Percentiles rank a stretch among this genome's conserved stretches.
Evolutionary conservation across 2,888 invertebrate genomes (phyloP).

Genomic region (Acanthosepion pharaonis): DNA sequence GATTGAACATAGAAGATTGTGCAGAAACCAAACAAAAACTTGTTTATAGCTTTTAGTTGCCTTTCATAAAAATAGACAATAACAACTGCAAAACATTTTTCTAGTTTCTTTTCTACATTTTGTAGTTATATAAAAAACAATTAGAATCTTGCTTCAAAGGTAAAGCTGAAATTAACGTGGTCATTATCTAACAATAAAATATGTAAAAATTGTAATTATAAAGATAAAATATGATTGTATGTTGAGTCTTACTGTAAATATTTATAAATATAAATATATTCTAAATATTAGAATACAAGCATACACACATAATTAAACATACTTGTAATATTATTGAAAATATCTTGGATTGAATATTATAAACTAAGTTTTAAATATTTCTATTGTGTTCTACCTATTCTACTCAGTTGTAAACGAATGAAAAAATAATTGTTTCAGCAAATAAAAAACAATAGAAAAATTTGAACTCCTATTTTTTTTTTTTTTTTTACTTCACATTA

Average conservation of each 20-base stretch:
- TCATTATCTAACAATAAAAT: background rate
- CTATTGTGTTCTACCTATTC: background rate
- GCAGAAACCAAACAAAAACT: conserved; percentile 38
- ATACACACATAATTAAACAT: background rate
- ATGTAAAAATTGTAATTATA: background rate
- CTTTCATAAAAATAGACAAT: conserved; percentile 11
- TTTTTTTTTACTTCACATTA: background rate
- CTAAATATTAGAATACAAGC: background rate
- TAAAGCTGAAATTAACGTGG: background rate
- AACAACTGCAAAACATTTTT: background rate
- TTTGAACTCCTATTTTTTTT: background rate
- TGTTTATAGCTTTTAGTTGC: conserved; percentile 1
- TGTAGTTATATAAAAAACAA: background rate
- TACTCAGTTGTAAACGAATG: background rate
- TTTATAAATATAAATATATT: conserved; percentile 13
- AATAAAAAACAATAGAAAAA: background rate
- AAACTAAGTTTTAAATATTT: background rate
- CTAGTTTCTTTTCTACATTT: background rate
- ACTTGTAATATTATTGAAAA: background rate
- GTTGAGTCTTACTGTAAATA: background rate
- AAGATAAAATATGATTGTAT: conserved; percentile 3
- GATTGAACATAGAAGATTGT: conserved; percentile 45
- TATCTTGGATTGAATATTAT: conserved; percentile 10
- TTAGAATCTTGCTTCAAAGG: background rate
- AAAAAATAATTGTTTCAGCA: background rate